Percentiles rank a stretch among this genome's conserved stretches.
These are phyloP conservation scores for Dascillus cervinus DNA, from an alignment of 2,888 invertebrate genomes.

Conservation along the genomic window DNA sequence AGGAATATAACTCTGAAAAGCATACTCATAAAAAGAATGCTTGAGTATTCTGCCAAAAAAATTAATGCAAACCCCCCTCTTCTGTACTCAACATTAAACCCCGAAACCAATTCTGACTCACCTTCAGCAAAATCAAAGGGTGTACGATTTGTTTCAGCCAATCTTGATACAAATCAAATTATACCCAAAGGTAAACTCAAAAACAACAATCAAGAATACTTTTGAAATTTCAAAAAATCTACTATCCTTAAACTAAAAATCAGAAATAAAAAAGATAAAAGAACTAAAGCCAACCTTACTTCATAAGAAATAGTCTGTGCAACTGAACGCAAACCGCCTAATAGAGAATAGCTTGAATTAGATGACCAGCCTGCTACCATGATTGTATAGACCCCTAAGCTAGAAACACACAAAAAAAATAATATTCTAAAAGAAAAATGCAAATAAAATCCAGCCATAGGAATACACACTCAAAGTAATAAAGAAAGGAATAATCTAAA, in stretches of 20 bases:
- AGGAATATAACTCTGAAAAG: conserved; percentile 53
- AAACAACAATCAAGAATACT: conserved; percentile 48
- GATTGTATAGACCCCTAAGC: conserved; percentile 56
- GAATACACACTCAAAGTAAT: conserved; percentile 51
- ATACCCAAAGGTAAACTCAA: conserved; percentile 49
- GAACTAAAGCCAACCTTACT: conserved; percentile 59
- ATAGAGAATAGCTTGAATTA: conserved; percentile 65
- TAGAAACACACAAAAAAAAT: conserved; percentile 58
- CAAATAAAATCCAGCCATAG: conserved; percentile 48
- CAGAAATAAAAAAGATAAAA: conserved; percentile 53
- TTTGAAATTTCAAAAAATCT: conserved; percentile 46
- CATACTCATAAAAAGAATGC: conserved; percentile 61
- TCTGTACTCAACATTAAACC: conserved; percentile 73
- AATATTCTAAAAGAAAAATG: conserved; percentile 53
- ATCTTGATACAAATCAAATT: conserved; percentile 52
- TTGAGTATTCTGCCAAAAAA: conserved; percentile 64
- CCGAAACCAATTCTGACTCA: conserved; percentile 70
- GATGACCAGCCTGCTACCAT: conserved; percentile 61
- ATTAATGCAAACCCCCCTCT: conserved; percentile 63
- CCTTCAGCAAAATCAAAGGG: conserved; percentile 76
- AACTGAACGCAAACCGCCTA: conserved; percentile 59
- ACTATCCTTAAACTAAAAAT: conserved; percentile 46
- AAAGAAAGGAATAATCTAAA: conserved; percentile 53
- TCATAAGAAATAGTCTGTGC: conserved; percentile 74
- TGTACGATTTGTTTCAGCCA: conserved; percentile 66